Evolutionary conservation across 1,140 invertebrate genomes (phyloP).

Genomic region (Diorhabda elongata): DNA sequence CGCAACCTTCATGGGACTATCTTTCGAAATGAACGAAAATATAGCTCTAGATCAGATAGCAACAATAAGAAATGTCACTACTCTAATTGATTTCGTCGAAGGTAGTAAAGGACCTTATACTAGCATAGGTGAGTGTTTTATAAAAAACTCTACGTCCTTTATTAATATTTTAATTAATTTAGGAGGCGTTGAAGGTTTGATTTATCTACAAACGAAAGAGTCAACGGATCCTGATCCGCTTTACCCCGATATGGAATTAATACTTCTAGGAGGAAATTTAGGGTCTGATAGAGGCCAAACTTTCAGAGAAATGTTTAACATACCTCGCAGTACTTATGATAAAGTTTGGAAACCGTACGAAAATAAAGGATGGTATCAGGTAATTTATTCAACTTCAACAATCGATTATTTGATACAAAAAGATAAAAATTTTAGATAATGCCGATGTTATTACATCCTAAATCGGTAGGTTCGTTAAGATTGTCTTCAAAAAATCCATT

Average conservation of each 20-base stretch:
- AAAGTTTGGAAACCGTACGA: slow-evolving; percentile 4
- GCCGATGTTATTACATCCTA: slow-evolving; percentile 70
- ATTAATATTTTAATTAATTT: background rate
- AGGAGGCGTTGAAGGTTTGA: slow-evolving; percentile 8
- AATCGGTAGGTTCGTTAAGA: slow-evolving; percentile 58
- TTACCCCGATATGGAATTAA: slow-evolving; percentile 11
- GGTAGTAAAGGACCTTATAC: slow-evolving; percentile 35
- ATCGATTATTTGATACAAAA: background rate
- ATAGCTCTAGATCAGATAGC: slow-evolving; percentile 25
- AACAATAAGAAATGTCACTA: slow-evolving; percentile 12
- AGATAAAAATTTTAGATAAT: slow-evolving; percentile 54
- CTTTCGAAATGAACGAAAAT: slow-evolving; percentile 33
- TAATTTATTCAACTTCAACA: background rate
- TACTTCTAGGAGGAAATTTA: background rate
- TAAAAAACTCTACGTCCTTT: background rate
- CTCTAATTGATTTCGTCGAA: slow-evolving; percentile 30
- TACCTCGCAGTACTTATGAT: background rate
- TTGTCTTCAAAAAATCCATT: slow-evolving; percentile 59
- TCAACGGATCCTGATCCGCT: slow-evolving; percentile 9
- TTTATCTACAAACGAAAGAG: background rate
- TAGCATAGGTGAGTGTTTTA: slow-evolving; percentile 24
- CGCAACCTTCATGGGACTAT: slow-evolving; percentile 46
- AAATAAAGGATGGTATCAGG: background rate
- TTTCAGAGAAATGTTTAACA: background rate
- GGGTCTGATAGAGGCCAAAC: background rate